Evolutionary conservation across 2,113 vertebrate genomes (phyloP).

Genomic region (Macrotus californicus): DNA sequence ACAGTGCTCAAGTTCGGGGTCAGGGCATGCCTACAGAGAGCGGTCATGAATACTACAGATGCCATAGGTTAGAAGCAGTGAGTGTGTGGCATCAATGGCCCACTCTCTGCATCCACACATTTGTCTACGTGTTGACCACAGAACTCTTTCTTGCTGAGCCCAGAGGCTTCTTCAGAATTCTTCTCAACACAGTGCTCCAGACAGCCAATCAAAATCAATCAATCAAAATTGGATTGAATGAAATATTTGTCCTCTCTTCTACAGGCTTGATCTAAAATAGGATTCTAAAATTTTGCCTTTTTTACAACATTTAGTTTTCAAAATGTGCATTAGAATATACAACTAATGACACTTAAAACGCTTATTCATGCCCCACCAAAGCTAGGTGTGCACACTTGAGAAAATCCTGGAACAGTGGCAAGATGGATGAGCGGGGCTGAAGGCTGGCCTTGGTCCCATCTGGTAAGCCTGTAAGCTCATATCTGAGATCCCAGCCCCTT

Average conservation of each 20-base stretch:
- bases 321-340: not conserved
- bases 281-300: constrained; percentile 6
- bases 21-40: not conserved
- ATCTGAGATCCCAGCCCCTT: not conserved
- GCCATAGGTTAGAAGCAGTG: not conserved
- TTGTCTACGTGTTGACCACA: not conserved
- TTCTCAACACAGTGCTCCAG: not conserved
- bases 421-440: not conserved
- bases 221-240: not conserved
- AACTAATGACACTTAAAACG: not conserved
- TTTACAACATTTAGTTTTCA: not conserved
- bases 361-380: not conserved
- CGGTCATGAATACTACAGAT: not conserved
- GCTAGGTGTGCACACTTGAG: not conserved
- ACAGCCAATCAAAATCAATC: not conserved
- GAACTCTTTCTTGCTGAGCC: not conserved
- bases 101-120: not conserved
- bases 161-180: not conserved
- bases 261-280: not conserved
- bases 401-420: not conserved
- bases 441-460: not conserved
- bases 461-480: not conserved
- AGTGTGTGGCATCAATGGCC: not conserved
- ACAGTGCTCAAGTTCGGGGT: not conserved
- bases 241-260: not conserved